phyloP scores from a whole-genome alignment of 1,140 invertebrate genomes.

The Drosophila bocki region DNA sequence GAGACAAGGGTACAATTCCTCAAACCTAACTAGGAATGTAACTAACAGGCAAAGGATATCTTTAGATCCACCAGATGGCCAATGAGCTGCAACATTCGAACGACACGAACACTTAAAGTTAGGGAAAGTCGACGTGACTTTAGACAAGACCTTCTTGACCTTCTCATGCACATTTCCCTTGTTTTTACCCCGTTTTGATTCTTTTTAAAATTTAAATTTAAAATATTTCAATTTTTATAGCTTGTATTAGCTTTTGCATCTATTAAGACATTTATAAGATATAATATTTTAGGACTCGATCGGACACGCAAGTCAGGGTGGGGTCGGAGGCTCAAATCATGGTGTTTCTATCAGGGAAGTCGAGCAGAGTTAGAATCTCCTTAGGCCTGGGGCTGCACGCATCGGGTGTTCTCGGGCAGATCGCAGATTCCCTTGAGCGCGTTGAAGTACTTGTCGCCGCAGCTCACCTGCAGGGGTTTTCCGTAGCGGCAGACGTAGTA shows the following conservation, averaged over 20 bases:
- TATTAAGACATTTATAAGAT: slow-evolving; percentile 3
- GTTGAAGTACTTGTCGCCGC: slow-evolving; percentile 75
- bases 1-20: not conserved
- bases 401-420: slow-evolving; percentile 74
- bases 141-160: no score
- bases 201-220: not conserved
- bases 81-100: no score
- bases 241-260: slow-evolving; percentile 59
- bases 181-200: no score
- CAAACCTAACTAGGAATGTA: not conserved
- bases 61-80: not conserved
- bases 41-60: not conserved
- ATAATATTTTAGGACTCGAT: slow-evolving; percentile 8
- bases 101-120: no score
- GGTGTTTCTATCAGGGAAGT: not conserved
- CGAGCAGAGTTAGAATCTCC: not conserved
- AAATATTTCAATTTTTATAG: slow-evolving; percentile 10
- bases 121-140: no score
- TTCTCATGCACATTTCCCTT: no score
- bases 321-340: slow-evolving; percentile 17
- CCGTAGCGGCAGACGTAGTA: slow-evolving; percentile 78
- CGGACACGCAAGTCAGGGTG: slow-evolving; percentile 26
- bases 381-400: slow-evolving; percentile 64
- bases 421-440: slow-evolving; percentile 75
- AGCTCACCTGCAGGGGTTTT: slow-evolving; percentile 62